Conservation (phyloP, 2,797 vertebrate genomes). For the Tapirus indicus region DNA sequence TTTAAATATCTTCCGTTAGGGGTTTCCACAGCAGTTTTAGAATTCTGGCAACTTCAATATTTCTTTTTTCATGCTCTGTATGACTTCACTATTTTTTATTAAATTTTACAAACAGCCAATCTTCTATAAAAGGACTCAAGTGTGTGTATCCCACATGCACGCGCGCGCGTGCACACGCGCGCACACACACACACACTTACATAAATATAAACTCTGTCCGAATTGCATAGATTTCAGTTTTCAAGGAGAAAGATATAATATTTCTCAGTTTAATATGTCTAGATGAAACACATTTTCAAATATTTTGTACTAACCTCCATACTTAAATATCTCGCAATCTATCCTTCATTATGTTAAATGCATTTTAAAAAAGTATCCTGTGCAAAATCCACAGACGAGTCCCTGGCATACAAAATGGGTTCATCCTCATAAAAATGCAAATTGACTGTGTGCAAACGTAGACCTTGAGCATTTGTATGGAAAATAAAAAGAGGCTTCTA, state of each 20-base stretch:
- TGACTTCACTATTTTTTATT: conserved; percentile 74
- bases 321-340: conserved; percentile 82
- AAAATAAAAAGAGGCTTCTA: conserved; percentile 78
- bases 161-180: no score
- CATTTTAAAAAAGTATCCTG: conserved; percentile 80
- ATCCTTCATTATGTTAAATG: conserved; percentile 83
- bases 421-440: conserved; percentile 86
- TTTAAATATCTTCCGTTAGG: conserved; percentile 56
- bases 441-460: conserved; percentile 79
- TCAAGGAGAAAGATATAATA: conserved; percentile 54
- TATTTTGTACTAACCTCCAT: conserved; percentile 79
- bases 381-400: conserved; percentile 72
- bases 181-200: neutral
- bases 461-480: conserved; percentile 79
- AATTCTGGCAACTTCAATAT: conserved; percentile 68
- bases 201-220: conserved; percentile 24
- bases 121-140: conserved; percentile 61
- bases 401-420: conserved; percentile 81
- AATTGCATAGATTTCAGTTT: conserved; percentile 56
- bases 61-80: conserved; percentile 62
- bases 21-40: conserved; percentile 37
- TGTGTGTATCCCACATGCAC: neutral
- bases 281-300: conserved; percentile 76
- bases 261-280: conserved; percentile 71
- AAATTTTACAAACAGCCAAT: conserved; percentile 68